Conservation (phyloP, 2,888 invertebrate species). For the Atrina japonica region DNA sequence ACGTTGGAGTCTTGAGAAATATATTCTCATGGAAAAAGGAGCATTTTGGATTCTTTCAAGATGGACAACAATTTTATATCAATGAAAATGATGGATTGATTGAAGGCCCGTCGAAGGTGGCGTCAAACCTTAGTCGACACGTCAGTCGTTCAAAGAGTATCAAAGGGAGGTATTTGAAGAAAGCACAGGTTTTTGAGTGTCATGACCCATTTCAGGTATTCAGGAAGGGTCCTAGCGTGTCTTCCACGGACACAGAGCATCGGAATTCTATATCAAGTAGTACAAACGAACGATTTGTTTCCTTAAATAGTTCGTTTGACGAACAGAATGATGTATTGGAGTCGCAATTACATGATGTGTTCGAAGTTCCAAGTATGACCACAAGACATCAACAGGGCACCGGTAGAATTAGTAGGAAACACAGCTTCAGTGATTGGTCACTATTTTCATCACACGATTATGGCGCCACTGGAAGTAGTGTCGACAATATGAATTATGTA, state of each 20-base stretch:
- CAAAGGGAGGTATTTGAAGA: neutral
- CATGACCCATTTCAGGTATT: neutral
- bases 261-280: neutral
- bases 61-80: too few relatives aligned
- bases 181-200: neutral
- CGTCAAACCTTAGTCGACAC: constrained; percentile 8
- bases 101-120: too few relatives aligned
- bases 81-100: too few relatives aligned
- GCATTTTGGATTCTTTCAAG: neutral
- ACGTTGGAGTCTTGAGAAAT: constrained; percentile 6
- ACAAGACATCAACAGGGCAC: too few relatives aligned
- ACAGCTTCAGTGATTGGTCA: neutral
- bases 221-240: neutral
- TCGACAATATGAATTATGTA: constrained; percentile 27
- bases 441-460: too few relatives aligned
- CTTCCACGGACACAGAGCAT: constrained; percentile 2
- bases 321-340: neutral
- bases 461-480: too few relatives aligned
- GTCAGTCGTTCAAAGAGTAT: constrained; percentile 21
- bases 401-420: neutral
- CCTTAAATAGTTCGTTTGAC: neutral
- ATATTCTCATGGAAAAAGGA: constrained; percentile 28
- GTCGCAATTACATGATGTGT: too few relatives aligned
- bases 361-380: too few relatives aligned
- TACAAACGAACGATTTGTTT: neutral